Evolutionary conservation across 2,888 invertebrate genomes (phyloP), one percentile per base, ranked within the genome.

Genomic region (Amphiduros pacificus): DNA sequence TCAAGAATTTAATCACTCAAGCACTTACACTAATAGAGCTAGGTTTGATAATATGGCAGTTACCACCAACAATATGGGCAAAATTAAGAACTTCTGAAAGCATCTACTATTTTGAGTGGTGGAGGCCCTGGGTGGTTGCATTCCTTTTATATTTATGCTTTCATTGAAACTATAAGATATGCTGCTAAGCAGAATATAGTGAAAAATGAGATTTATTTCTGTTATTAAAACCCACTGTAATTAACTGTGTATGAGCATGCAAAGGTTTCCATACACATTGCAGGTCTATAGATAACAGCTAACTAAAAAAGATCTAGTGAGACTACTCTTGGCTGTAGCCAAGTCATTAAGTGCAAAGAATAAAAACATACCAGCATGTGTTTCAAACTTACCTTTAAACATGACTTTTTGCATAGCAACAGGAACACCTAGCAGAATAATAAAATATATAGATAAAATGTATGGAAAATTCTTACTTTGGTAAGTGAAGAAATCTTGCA

Each of bases 401-500:
- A 93, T 91, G 61, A 94, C 87, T 85, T 94, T 94, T 80, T 93
- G 93, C 86, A 93, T 91, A 31, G 89, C 88, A 77, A 90, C 88
- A 65, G 92, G 91, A 67, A 93, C 91, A 81, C 91, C 89, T 83
- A 24, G 17, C 11, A 44, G 22, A 28, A 48, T 24, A 40, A 9
- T 40, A 41, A 24, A 36, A 27, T 24, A 2, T 14, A 9, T 17
- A 27, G 14, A 22, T 26, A n/a, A 52, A 52, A 52, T n/a, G n/a
- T n/a, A n/a, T n/a, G n/a, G n/a, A n/a, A n/a, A n/a, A n/a, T n/a
- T n/a, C n/a, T n/a, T n/a, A n/a, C n/a, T n/a, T n/a, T n/a, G n/a
- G n/a, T n/a, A n/a, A n/a, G n/a, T n/a, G n/a, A n/a, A n/a, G n/a
- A n/a, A n/a, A n/a, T n/a, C n/a, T n/a, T n/a, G n/a, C n/a, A n/a